Percentiles rank a stretch among this genome's conserved stretches.
Conservation (phyloP, 2,113 vertebrate genomes). For the Pionites leucogaster region DNA sequence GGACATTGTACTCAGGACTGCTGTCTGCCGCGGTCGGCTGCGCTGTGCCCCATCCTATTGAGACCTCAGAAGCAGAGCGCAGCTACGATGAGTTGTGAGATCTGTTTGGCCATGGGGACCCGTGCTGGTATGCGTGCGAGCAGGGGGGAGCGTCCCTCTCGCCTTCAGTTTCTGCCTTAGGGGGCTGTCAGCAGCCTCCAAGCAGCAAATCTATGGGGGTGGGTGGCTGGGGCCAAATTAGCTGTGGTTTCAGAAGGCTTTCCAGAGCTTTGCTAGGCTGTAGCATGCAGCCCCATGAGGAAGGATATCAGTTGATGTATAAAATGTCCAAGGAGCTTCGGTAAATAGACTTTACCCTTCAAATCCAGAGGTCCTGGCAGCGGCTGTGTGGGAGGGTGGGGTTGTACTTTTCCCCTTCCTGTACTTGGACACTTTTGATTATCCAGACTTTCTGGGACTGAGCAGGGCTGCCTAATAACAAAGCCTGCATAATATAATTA, state of each 20-base stretch:
- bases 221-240: neutral
- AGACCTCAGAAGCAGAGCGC: constrained; percentile 18
- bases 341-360: constrained; percentile 50
- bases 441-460: constrained; percentile 60
- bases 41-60: neutral
- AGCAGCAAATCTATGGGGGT: neutral
- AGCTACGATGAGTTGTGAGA: constrained; percentile 40
- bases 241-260: constrained; percentile 12
- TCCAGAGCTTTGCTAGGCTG: constrained; percentile 9
- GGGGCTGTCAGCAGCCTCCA: constrained; percentile 17
- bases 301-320: constrained; percentile 36
- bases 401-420: constrained; percentile 68
- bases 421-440: constrained; percentile 63
- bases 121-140: constrained; percentile 11
- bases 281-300: neutral
- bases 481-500: constrained; percentile 58
- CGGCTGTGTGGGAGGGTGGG: constrained; percentile 43
- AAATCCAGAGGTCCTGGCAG: constrained; percentile 53
- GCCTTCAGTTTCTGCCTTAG: neutral
- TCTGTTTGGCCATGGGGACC: neutral
- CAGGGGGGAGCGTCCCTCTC: neutral
- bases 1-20: neutral
- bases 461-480: constrained; percentile 54
- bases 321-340: constrained; percentile 38
- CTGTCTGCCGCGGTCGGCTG: neutral